Evolutionary conservation across 2,113 vertebrate genomes (phyloP), one percentile per base, ranked within the genome.

Genomic region (Meriones unguiculatus): DNA sequence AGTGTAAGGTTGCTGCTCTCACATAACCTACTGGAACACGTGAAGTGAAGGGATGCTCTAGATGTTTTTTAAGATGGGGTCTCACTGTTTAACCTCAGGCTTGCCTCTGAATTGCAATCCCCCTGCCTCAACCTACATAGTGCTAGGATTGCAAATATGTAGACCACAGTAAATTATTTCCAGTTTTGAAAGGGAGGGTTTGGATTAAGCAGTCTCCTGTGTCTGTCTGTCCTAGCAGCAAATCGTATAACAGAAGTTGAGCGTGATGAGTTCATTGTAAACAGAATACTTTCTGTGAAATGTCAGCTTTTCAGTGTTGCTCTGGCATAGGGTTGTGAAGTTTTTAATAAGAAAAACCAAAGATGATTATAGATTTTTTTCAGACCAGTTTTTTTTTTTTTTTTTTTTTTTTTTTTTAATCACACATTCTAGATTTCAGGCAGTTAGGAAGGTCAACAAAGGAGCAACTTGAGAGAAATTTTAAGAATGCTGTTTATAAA

Each of bases 221-320:
- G 1, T 72, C 24, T 94, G 2, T 70, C 20, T 57, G 73, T 32
- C 13, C 64, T 75, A 46, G 3, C 87, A 30, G 84, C 24, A 93
- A 20, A 35, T 77, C 30, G 41, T 57, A 18, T 65, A 80, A 54
- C 15, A 84, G 73, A 59, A 80, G 95, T 54, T 96, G 93, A 90
- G 92, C 54, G 87, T n/a, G 73, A 81, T 89, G 65, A 89, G 28
- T 78, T 86, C 69, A 70, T 90, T 97, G 97, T 50, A 78, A 67
- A 82, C 59, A 92, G 67, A 92, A 95, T 77, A 59, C 41, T 87
- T 89, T 92, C 32, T 75, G 62, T 52, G 62, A 77, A 90, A 94
- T 24, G 78, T 90, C 85, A 77, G 70, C 41, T 5, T 75, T 93
- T 75, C 15, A 30, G 7, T 52, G 0, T 20, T 95, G 8, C 50